Base-by-base conservation (phyloP, 2,797 vertebrate genomes). In the Urosaurus nigricauda region DNA sequence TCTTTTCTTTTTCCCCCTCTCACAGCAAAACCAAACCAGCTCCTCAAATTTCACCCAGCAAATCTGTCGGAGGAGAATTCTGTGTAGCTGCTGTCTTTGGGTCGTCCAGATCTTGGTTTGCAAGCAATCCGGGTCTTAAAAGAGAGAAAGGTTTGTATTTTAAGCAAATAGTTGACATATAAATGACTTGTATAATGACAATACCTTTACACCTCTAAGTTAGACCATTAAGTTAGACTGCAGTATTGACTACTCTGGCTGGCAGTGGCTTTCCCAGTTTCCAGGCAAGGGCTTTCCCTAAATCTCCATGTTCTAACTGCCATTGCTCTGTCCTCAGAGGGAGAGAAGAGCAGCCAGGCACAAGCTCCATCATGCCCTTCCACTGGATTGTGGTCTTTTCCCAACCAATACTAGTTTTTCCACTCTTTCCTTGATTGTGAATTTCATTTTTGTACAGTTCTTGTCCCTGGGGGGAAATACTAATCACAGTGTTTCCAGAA, bases 1-100 rank as follows among this genome's bases (percentile, higher is more conserved):
- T 56, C 5, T 1, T 37, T 8, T 24, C n/a, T 56, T 37, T 47
- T 14, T 53, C 88, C 93, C 88, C 96, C 94, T 82, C 93, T 93
- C 97, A 86, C 96, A 99, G 99, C 97, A 99, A 99, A 98, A 97
- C 97, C 88, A 99, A 99, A 96, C 98, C 98, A 0, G 97, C 98
- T 29, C 98, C 98, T 9, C 99, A 99, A 96, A 99, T 99, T 95
- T 99, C 99, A 68, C 99, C 99, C 9, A 99, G 99, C 96, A 99
- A 99, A 93, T 99, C 99, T 58, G 96, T 97, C 73, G 98, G 98
- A 93, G 98, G 99, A 91, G 99, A 99, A 94, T 99, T 99, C 90
- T 99, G 98, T 24, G 98, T 99, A 0, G 98, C 99, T 2, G 98
- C 98, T 47, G 88, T 98, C 87, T 99, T 99, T 74, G 98, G 98